A percentile compares a stretch with the other conserved stretches of the same genome.
Evolutionary conservation across 2,888 invertebrate species (phyloP).

Genomic region (Reticulitermes lucifugus): DNA sequence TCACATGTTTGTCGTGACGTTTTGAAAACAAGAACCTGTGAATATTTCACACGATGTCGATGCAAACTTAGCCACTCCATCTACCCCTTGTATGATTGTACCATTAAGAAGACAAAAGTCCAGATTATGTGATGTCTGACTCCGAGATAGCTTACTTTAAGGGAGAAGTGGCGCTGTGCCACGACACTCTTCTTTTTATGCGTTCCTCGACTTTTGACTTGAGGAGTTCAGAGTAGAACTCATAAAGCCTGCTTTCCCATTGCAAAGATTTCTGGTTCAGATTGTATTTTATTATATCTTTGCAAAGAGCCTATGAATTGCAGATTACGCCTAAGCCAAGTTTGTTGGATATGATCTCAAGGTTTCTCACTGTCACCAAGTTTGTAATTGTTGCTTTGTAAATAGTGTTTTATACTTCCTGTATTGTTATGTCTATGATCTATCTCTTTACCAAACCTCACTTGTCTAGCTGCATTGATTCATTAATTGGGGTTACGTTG

Average conservation of each 20-base stretch:
- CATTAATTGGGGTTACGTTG: too few relatives aligned
- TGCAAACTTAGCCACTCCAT: not conserved
- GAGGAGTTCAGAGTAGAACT: too few relatives aligned
- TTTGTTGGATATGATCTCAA: too few relatives aligned
- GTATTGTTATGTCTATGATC: too few relatives aligned
- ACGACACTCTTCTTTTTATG: not conserved
- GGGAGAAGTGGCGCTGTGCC: not conserved
- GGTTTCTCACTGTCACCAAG: too few relatives aligned
- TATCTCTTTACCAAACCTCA: too few relatives aligned
- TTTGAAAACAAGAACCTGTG: not conserved
- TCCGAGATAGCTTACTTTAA: not conserved
- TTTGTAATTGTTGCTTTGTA: too few relatives aligned
- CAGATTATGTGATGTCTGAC: not conserved
- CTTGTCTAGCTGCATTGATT: too few relatives aligned
- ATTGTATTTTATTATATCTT: not conserved
- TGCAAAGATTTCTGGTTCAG: not conserved
- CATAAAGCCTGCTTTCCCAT: not conserved
- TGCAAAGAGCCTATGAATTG: not conserved
- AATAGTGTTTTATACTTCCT: too few relatives aligned
- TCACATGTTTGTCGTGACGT: not conserved
- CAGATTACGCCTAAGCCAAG: not conserved
- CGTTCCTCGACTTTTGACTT: not conserved
- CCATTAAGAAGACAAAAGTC: not conserved
- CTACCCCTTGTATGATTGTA: not conserved
- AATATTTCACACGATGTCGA: not conserved